Conservation (phyloP, 2,888 invertebrate genomes). For the Agrotis segetum region DNA sequence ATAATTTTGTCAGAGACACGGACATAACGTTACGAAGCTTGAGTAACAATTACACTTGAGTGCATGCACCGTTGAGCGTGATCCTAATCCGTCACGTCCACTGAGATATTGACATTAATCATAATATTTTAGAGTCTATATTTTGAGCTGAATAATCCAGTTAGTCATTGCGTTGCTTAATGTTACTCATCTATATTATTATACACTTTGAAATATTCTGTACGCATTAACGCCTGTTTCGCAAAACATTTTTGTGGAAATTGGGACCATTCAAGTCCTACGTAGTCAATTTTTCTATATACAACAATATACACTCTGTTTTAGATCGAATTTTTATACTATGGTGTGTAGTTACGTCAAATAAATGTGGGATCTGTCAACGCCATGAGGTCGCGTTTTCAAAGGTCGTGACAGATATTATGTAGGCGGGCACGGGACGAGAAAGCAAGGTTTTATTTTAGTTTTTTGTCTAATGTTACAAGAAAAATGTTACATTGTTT, state of each 20-base stretch:
- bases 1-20: conserved; percentile 22
- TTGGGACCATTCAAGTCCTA: too few relatives aligned
- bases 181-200: conserved; percentile 65
- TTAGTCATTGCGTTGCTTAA: conserved; percentile 71
- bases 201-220: not conserved
- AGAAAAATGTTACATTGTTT: conserved; percentile 35
- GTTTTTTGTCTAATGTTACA: conserved; percentile 40
- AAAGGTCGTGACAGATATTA: conserved; percentile 47
- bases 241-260: too few relatives aligned
- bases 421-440: conserved; percentile 54
- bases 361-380: conserved; percentile 46
- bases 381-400: conserved; percentile 38
- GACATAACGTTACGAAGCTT: conserved; percentile 46
- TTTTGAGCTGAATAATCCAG: conserved; percentile 72
- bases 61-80: conserved; percentile 53
- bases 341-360: conserved; percentile 34
- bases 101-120: conserved; percentile 33
- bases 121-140: conserved; percentile 65
- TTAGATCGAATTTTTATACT: conserved; percentile 14
- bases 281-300: too few relatives aligned
- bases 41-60: conserved; percentile 35
- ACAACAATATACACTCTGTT: not conserved
- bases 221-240: too few relatives aligned
- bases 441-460: conserved; percentile 50
- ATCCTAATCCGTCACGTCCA: conserved; percentile 18